Evolutionary conservation across 2,888 invertebrate genomes (phyloP).

Genomic region (Drosophila atroscutellata): DNA sequence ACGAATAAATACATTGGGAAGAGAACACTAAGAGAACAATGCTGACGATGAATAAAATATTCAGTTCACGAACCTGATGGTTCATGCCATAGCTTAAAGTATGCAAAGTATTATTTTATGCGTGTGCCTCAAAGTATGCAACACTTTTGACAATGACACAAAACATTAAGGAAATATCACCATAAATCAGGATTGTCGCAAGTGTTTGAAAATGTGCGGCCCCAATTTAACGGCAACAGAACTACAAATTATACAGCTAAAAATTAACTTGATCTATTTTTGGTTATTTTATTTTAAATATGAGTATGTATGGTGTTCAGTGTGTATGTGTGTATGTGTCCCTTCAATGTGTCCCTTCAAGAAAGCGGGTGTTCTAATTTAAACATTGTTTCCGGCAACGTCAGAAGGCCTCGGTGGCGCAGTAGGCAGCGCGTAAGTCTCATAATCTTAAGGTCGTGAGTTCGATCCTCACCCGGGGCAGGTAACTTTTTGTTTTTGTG

Average conservation of each 20-base stretch:
- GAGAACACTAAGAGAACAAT: neutral
- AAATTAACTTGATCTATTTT: neutral
- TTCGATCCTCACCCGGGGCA: slow-evolving; percentile 77
- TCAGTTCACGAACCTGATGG: neutral
- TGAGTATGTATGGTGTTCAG: neutral
- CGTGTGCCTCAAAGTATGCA: neutral
- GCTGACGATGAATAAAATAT: neutral
- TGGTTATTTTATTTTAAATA: neutral
- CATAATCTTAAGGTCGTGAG: slow-evolving; percentile 85
- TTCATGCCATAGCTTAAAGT: neutral
- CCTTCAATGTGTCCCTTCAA: neutral
- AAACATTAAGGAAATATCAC: neutral
- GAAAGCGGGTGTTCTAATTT: neutral
- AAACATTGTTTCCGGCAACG: neutral
- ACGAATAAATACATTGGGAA: neutral
- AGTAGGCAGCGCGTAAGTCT: slow-evolving; percentile 85
- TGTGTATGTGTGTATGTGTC: neutral
- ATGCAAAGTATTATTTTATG: neutral
- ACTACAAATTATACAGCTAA: neutral
- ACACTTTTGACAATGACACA: neutral
- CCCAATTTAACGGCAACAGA: neutral
- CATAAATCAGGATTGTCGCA: neutral
- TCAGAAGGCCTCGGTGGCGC: slow-evolving; percentile 84
- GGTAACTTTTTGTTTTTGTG: slow-evolving; percentile 28
- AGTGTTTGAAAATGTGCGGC: neutral